Evolutionary conservation across 2,888 invertebrate genomes (phyloP).

Genomic region (Meteorus colon): DNA sequence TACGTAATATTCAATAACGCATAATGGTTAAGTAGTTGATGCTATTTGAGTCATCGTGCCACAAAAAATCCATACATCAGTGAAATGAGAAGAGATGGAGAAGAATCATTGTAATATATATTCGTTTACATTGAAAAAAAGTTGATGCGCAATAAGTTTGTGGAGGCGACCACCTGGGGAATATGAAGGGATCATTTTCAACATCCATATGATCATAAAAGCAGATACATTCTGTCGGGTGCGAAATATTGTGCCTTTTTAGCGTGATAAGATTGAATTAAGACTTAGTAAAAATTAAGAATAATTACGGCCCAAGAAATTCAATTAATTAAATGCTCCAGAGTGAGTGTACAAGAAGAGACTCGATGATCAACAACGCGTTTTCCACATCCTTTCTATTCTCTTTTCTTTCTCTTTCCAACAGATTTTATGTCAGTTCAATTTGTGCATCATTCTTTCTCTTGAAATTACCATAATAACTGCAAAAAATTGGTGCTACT

Average conservation of each 20-base stretch:
- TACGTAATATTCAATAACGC: conserved; percentile 47
- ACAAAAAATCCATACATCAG: conserved; percentile 38
- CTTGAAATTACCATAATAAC: neutral
- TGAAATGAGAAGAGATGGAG: conserved; percentile 3
- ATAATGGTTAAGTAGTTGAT: conserved; percentile 37
- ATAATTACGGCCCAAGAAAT: conserved; percentile 49
- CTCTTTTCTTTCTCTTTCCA: conserved; percentile 20
- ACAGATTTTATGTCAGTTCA: neutral
- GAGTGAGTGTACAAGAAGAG: conserved; percentile 3
- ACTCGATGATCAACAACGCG: neutral
- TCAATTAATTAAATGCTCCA: conserved; percentile 17
- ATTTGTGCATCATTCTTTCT: conserved; percentile 1
- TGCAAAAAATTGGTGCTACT: conserved; percentile 33
- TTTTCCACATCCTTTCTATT: conserved; percentile 33
- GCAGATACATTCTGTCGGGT: conserved; percentile 66
- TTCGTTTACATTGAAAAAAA: conserved; percentile 45
- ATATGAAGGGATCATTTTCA: conserved; percentile 35
- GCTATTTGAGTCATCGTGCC: conserved; percentile 51
- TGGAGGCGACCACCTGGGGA: conserved; percentile 31
- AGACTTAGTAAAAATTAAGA: conserved; percentile 66
- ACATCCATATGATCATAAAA: conserved; percentile 45
- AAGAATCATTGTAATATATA: conserved; percentile 54
- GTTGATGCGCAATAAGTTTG: conserved; percentile 38
- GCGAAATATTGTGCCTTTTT: conserved; percentile 73
- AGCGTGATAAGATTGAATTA: conserved; percentile 71